Percentiles rank a stretch among this genome's conserved stretches.
Evolutionary conservation across 2,888 invertebrate species (phyloP).

Genomic region (Polyommatus iphigenia): DNA sequence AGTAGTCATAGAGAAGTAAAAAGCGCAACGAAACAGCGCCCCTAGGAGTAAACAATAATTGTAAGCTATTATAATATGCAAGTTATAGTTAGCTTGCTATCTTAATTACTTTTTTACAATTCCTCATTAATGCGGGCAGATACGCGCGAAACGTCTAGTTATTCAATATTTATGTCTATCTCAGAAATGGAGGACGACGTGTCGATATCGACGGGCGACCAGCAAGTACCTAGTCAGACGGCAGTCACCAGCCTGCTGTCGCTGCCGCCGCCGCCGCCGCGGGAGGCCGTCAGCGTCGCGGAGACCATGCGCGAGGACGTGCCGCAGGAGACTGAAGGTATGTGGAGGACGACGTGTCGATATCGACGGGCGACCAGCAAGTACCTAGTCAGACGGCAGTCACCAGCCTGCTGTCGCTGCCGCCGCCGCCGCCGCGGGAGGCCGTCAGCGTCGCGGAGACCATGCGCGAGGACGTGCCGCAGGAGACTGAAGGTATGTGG

Average conservation of each 20-base stretch:
- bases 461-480: neutral
- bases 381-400: conserved; percentile 53
- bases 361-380: conserved; percentile 67
- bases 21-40: too few species aligned
- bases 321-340: neutral
- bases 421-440: conserved; percentile 35
- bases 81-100: too few species aligned
- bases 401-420: conserved; percentile 36
- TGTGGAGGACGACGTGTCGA: conserved; percentile 54
- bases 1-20: too few species aligned
- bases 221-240: conserved; percentile 62
- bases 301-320: neutral
- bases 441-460: neutral
- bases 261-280: conserved; percentile 31
- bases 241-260: conserved; percentile 36
- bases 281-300: conserved; percentile 30
- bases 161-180: neutral
- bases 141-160: too few species aligned
- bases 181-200: conserved; percentile 57
- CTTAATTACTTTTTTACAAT: too few species aligned
- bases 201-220: conserved; percentile 67
- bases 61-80: too few species aligned
- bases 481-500: conserved; percentile 38
- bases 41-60: too few species aligned
- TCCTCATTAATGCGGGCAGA: too few species aligned